Percentiles rank a stretch among this genome's conserved stretches.
Evolutionary conservation across 2,888 invertebrate species (phyloP).

Genomic region (Trachelus stipa): DNA sequence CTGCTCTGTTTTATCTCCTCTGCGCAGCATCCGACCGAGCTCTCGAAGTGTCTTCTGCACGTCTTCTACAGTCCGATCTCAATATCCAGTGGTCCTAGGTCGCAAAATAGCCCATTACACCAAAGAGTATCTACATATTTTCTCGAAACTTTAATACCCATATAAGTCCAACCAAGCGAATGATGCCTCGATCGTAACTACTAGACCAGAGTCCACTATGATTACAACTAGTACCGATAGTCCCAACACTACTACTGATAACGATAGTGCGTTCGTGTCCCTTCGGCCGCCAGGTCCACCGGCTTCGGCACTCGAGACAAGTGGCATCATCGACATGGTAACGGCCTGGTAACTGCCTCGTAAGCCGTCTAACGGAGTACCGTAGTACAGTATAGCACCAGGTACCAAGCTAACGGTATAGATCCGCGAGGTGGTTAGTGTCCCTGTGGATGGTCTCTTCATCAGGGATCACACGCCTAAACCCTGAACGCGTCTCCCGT

Average conservation of each 20-base stretch:
- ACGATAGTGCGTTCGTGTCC: background rate
- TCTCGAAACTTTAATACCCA: too few relatives aligned
- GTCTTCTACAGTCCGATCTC: background rate
- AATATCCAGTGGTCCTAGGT: constrained; percentile 3
- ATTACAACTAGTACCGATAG: too few relatives aligned
- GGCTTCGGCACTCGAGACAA: constrained; percentile 47
- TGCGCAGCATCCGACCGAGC: constrained; percentile 46
- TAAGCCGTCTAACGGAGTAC: constrained; percentile 57
- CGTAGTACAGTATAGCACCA: constrained; percentile 3
- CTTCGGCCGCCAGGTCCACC: constrained; percentile 21
- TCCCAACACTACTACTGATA: too few relatives aligned
- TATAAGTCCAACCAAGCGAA: constrained; percentile 38
- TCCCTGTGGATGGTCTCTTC: constrained; percentile 49
- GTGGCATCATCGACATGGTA: constrained; percentile 56
- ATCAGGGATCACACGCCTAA: constrained; percentile 58
- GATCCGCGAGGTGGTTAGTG: constrained; percentile 29
- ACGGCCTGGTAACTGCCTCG: constrained; percentile 58
- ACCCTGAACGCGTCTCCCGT: constrained; percentile 32
- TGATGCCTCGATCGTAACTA: constrained; percentile 20
- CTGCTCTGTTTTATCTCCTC: constrained; percentile 56
- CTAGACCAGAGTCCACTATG: too few relatives aligned
- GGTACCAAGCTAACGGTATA: background rate
- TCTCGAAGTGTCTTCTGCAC: constrained; percentile 22
- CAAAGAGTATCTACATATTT: background rate
- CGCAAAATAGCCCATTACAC: background rate